Evolutionary conservation across 2,797 vertebrate species (phyloP), one percentile per base, ranked within the genome.

Genomic region (Xenopus petersii): DNA sequence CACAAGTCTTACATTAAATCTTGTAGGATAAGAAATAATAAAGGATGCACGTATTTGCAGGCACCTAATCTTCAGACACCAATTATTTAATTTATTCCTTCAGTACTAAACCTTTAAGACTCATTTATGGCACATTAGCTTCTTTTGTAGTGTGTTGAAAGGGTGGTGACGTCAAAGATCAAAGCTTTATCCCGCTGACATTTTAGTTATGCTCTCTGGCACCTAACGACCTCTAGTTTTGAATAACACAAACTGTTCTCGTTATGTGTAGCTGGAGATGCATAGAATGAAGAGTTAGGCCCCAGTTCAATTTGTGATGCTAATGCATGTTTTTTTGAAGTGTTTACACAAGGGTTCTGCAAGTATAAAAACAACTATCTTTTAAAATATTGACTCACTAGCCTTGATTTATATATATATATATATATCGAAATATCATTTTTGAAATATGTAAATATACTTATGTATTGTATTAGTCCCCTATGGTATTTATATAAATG

Each of bases 161-260:
- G 49, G 61, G 17, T 64, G 21, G 36, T 70, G 67, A 75, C 67
- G 51, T 69, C 67, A 59, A 69, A 70, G 17, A 68, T 67, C 12
- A 67, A 74, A 67, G 64, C 12, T 60, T 13, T 47, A n/a, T 46
- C 46, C 15, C n/a, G 13, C 26, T 75, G 74, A 70, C 66, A 75
- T 64, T 70, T 75, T 74, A 17, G 62, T 64, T 66, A 60, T 2
- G 13, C 26, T 66, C 16, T 12, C 15, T 56, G 55, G 16, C 64
- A 67, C 4, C 12, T 17, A 70, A 54, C 17, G 16, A 55, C 49
- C 2, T 75, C 33, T 75, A 17, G 36, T 36, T 75, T 64, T 26
- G 7, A 75, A 74, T 55, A 74, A 42, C 47, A 62, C 48, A 47
- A 46, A 64, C 30, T 26, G 49, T 60, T 51, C 42, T 30, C n/a